Conservation (phyloP, 2,113 vertebrate species). For the Calyptommatus sinebrachiatus region DNA sequence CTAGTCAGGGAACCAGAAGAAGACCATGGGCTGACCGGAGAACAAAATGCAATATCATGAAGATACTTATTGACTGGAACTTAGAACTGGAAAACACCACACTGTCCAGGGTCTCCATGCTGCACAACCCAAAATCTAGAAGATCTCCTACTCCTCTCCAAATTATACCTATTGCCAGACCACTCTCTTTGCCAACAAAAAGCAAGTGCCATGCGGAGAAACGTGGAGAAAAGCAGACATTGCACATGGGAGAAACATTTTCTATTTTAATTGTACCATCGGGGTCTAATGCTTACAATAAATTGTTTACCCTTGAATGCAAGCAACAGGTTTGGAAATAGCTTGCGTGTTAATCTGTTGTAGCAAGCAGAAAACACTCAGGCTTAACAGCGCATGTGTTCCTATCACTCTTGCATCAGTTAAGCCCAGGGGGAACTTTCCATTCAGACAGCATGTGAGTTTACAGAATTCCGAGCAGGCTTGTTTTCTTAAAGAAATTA, state of each 20-base stretch:
- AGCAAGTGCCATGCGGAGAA: too few species aligned
- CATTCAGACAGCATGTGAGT: too few species aligned
- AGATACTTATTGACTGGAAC: too few species aligned
- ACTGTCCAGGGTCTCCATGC: too few species aligned
- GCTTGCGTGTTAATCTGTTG: background rate
- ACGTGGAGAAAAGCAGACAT: background rate
- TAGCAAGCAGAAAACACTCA: conserved; percentile 16
- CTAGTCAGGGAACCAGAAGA: too few species aligned
- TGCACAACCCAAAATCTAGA: too few species aligned
- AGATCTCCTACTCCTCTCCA: too few species aligned
- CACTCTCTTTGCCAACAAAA: background rate
- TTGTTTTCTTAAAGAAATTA: background rate
- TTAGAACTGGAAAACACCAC: too few species aligned
- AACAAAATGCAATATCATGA: too few species aligned
- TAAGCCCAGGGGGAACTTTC: background rate
- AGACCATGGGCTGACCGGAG: too few species aligned
- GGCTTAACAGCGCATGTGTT: conserved; percentile 15
- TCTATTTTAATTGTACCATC: background rate
- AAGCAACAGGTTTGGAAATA: conserved; percentile 3
- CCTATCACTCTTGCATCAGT: background rate
- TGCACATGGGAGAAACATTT: background rate
- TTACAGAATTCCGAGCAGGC: background rate
- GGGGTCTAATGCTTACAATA: conserved; percentile 3
- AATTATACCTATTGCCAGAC: too few species aligned
- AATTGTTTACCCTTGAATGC: background rate